These are phyloP conservation scores for Callorhinus ursinus DNA, from an alignment of 2,113 vertebrate genomes.

Conservation along the genomic window DNA sequence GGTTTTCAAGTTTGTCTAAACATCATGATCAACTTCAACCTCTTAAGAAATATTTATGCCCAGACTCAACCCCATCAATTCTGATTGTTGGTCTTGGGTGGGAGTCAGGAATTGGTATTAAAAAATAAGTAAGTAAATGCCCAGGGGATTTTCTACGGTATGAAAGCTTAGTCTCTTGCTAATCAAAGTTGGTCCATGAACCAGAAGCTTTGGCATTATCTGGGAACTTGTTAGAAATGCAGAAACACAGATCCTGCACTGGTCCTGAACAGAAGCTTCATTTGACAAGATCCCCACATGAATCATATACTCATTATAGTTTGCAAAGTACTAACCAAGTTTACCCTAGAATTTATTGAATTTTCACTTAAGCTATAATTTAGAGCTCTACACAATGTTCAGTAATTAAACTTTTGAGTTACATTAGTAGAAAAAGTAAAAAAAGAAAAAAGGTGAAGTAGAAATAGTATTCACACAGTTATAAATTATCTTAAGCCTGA, in stretches of 20 bases:
- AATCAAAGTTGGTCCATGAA: neutral
- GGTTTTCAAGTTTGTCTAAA: neutral
- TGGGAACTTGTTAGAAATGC: neutral
- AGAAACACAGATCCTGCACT: neutral
- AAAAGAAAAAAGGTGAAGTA: neutral
- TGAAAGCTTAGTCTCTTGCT: neutral
- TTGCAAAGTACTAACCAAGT: neutral
- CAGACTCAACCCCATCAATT: neutral
- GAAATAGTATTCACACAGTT: neutral
- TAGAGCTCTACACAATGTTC: neutral
- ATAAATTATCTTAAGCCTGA: neutral
- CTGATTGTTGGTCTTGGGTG: neutral
- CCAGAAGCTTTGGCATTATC: neutral
- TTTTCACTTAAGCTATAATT: neutral
- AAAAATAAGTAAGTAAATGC: neutral
- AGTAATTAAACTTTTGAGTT: neutral
- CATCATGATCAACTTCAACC: neutral
- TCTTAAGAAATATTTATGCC: neutral
- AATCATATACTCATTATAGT: neutral
- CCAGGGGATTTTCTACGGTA: neutral
- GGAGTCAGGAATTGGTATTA: neutral
- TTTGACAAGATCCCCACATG: neutral
- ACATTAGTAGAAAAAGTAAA: neutral
- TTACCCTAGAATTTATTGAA: neutral
- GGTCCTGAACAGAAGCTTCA: neutral